These are phyloP conservation scores for Nasonia giraulti DNA, from an alignment of 1,140 invertebrate species.

Conservation along the genomic window DNA sequence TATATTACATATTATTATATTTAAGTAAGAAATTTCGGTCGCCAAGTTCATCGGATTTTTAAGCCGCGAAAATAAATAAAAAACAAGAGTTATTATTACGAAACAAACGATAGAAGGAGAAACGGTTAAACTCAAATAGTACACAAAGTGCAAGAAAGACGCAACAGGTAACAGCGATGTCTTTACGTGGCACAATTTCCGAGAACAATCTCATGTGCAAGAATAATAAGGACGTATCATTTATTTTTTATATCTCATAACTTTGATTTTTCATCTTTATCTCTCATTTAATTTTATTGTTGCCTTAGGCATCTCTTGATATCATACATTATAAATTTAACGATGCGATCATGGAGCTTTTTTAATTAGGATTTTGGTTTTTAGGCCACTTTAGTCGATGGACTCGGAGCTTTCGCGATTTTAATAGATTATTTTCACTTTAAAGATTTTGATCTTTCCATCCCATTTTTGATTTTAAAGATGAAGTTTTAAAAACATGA, in stretches of 20 bases:
- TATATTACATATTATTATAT: constrained; percentile 30
- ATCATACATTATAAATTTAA: constrained; percentile 30
- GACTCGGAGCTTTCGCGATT: constrained; percentile 44
- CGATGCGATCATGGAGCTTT: constrained; percentile 6
- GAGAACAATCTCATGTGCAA: constrained; percentile 62
- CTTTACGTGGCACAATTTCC: constrained; percentile 64
- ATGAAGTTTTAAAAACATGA: background rate
- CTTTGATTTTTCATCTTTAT: constrained; percentile 25
- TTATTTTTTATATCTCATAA: constrained; percentile 37
- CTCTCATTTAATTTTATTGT: constrained; percentile 30
- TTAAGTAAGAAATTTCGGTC: constrained; percentile 35
- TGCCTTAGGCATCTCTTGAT: constrained; percentile 22
- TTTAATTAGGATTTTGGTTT: constrained; percentile 29
- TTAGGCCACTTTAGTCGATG: constrained; percentile 58
- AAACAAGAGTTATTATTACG: constrained; percentile 8
- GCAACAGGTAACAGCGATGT: constrained; percentile 67
- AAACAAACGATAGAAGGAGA: constrained; percentile 26
- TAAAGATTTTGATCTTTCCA: constrained; percentile 34
- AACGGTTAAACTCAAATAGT: constrained; percentile 40
- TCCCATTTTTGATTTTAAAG: constrained; percentile 32
- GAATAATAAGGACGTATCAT: constrained; percentile 44
- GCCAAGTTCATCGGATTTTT: constrained; percentile 34
- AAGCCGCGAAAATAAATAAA: constrained; percentile 18
- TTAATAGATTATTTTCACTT: constrained; percentile 33
- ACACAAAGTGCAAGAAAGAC: constrained; percentile 56